These are phyloP conservation scores for Lithodes maja DNA, from an alignment of 2,888 invertebrate genomes.

Conservation along the genomic window DNA sequence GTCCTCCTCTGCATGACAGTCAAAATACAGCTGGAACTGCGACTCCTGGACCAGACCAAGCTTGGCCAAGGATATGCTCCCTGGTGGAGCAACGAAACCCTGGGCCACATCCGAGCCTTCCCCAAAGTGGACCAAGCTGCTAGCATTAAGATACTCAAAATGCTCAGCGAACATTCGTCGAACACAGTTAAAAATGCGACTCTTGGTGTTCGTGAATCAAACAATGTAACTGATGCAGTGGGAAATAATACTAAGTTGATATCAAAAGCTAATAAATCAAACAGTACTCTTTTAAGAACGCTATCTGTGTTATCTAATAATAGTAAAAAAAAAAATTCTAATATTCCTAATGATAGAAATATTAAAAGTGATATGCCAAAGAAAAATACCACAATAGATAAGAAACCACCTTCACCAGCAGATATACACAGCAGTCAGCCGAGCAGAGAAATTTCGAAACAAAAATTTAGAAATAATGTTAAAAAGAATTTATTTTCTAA, in stretches of 20 bases:
- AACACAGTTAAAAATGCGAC: too few relatives aligned
- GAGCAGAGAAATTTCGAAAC: not conserved
- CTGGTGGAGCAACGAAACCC: slow-evolving; percentile 56
- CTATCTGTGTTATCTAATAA: not conserved
- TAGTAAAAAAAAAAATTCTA: not conserved
- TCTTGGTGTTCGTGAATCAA: not conserved
- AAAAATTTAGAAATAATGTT: not conserved
- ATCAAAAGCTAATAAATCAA: not conserved
- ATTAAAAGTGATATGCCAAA: not conserved
- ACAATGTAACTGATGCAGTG: not conserved
- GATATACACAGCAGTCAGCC: not conserved
- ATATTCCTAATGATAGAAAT: not conserved
- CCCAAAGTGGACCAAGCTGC: not conserved
- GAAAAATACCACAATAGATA: not conserved
- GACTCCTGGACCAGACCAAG: slow-evolving; percentile 23
- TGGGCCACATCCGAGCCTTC: slow-evolving; percentile 29
- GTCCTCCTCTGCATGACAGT: slow-evolving; percentile 59
- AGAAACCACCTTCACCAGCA: not conserved
- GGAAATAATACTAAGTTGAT: not conserved
- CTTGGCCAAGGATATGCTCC: slow-evolving; percentile 19
- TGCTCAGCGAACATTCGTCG: not conserved
- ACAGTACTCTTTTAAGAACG: not conserved
- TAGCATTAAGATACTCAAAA: not conserved
- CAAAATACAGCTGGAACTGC: slow-evolving; percentile 55
- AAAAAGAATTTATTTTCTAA: slow-evolving; percentile 38